Conservation (phyloP, 2,888 invertebrate genomes). For the Harpalus rubripes region DNA sequence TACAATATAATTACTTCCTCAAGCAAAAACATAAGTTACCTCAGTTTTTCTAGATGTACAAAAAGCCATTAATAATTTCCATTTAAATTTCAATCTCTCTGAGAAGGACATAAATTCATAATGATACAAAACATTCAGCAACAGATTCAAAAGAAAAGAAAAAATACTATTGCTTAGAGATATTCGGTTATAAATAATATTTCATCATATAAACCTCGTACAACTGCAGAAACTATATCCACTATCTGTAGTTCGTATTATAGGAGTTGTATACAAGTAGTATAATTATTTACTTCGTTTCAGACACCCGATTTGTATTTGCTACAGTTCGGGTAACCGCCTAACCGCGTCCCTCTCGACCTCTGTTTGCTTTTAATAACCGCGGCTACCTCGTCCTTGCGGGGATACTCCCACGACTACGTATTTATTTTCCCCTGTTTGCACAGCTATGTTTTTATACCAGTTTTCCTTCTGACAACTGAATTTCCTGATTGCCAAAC, state of each 20-base stretch:
- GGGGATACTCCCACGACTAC: constrained; percentile 20
- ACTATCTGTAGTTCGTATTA: background rate
- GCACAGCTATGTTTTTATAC: constrained; percentile 42
- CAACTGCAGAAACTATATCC: background rate
- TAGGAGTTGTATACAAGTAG: too few species aligned
- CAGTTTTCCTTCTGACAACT: background rate
- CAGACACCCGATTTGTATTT: constrained; percentile 11
- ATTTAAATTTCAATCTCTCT: too few species aligned
- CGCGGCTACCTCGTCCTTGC: constrained; percentile 19
- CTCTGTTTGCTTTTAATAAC: constrained; percentile 45
- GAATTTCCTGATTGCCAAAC: constrained; percentile 15
- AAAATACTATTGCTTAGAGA: too few species aligned
- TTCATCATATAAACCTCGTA: too few species aligned
- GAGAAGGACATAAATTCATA: too few species aligned
- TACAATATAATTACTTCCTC: too few species aligned
- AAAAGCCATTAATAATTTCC: too few species aligned
- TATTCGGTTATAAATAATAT: too few species aligned
- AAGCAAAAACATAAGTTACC: too few species aligned
- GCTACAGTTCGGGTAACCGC: background rate
- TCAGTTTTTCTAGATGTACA: too few species aligned
- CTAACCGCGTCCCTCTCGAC: constrained; percentile 3
- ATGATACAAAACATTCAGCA: too few species aligned
- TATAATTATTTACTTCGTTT: constrained; percentile 22
- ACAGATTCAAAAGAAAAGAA: too few species aligned
- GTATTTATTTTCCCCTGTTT: constrained; percentile 47